Evolutionary conservation across 2,797 vertebrate species (phyloP).

Genomic region (Pachyuromys duprasi): DNA sequence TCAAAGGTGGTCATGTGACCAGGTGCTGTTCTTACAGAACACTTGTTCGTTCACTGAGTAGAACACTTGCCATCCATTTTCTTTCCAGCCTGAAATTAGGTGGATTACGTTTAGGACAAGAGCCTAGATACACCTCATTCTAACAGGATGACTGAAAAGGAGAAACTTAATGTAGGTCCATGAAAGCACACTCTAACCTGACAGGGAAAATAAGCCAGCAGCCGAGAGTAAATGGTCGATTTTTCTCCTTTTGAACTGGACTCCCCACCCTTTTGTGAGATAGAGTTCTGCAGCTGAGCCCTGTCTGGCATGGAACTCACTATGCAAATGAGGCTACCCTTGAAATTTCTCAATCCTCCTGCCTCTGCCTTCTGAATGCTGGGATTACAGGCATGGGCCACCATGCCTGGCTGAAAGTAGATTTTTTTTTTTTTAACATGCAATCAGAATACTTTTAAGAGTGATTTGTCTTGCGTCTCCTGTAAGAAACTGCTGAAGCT

Average conservation of each 20-base stretch:
- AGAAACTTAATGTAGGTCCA: background rate
- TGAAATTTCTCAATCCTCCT: background rate
- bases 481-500: background rate
- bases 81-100: background rate
- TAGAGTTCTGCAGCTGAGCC: background rate
- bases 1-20: background rate
- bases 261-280: background rate
- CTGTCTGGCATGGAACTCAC: background rate
- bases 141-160: slow-evolving; percentile 21
- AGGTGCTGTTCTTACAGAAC: background rate
- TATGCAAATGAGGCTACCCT: background rate
- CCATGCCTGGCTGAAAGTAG: background rate
- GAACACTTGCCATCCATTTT: slow-evolving; percentile 4
- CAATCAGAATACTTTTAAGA: slow-evolving; percentile 35
- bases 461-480: slow-evolving; percentile 31
- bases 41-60: slow-evolving; percentile 2
- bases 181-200: slow-evolving; percentile 2
- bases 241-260: slow-evolving; percentile 14
- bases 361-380: background rate
- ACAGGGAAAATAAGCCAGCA: background rate
- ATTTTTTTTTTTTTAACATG: background rate
- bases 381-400: background rate
- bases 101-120: background rate
- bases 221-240: background rate
- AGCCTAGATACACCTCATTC: background rate